Conservation (phyloP, 2,797 vertebrate genomes). For the Pseudocheirus occidentalis region DNA sequence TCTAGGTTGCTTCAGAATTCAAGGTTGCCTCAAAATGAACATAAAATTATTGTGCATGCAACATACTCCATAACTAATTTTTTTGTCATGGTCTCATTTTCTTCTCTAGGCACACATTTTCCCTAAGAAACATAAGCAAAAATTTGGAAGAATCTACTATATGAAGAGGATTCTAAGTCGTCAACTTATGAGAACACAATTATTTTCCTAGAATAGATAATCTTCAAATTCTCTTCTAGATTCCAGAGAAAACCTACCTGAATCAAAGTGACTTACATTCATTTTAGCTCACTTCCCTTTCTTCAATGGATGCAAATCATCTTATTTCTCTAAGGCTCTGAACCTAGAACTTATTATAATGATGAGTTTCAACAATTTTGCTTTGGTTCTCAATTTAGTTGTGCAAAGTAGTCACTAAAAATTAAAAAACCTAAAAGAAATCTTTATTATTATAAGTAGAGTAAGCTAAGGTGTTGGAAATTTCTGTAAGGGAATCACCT, state of each 20-base stretch:
- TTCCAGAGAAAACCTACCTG: not conserved
- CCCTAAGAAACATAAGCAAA: too few species aligned
- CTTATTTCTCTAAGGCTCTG: not conserved
- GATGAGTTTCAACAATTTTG: not conserved
- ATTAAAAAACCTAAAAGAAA: conserved; percentile 46
- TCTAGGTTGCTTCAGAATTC: not conserved
- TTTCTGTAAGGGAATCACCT: conserved; percentile 5
- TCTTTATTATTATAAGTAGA: conserved; percentile 55
- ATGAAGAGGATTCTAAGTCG: not conserved
- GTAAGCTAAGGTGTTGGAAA: conserved; percentile 52
- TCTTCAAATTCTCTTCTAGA: not conserved
- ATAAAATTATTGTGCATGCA: not conserved
- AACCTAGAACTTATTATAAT: not conserved
- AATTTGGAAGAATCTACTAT: not conserved
- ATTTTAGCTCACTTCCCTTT: not conserved
- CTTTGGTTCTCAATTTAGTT: not conserved
- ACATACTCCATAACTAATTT: not conserved
- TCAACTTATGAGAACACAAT: not conserved
- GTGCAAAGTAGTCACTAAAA: not conserved
- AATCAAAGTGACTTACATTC: not conserved
- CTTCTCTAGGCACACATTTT: not conserved
- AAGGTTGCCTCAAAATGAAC: not conserved
- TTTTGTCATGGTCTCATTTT: not conserved
- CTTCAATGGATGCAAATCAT: not conserved
- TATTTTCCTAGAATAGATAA: not conserved